A percentile compares a stretch with the other conserved stretches of the same genome.
These are phyloP conservation scores for Harpagifer antarcticus DNA, from an alignment of 2,797 vertebrate genomes.

Conservation along the genomic window DNA sequence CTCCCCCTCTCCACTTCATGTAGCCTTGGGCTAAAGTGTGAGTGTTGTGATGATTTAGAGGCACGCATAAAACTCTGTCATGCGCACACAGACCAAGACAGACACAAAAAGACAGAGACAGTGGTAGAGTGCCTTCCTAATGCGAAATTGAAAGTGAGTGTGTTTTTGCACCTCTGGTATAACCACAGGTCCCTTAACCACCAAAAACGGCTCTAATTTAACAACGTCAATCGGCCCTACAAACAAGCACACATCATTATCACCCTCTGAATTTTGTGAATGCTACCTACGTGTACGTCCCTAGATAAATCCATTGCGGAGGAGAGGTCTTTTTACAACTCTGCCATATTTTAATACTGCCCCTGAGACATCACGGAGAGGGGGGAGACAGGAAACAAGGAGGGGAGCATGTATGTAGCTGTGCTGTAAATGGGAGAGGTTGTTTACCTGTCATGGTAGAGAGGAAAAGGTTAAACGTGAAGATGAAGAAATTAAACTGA, in stretches of 20 bases:
- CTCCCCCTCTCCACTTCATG: slow-evolving; percentile 22
- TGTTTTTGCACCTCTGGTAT: slow-evolving; percentile 22
- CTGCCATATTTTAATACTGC: slow-evolving; percentile 37
- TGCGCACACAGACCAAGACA: slow-evolving; percentile 43
- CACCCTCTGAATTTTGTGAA: slow-evolving; percentile 45
- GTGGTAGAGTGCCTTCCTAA: slow-evolving; percentile 27
- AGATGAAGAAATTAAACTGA: not conserved
- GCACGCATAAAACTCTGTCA: slow-evolving; percentile 61
- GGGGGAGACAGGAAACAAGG: slow-evolving; percentile 10
- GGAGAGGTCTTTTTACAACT: slow-evolving; percentile 31
- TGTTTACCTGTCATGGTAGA: slow-evolving; percentile 47
- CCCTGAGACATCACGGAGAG: slow-evolving; percentile 28
- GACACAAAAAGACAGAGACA: slow-evolving; percentile 37
- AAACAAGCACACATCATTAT: slow-evolving; percentile 35
- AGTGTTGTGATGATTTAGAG: slow-evolving; percentile 68
- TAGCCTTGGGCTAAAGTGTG: slow-evolving; percentile 67
- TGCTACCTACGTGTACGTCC: slow-evolving; percentile 11
- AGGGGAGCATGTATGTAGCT: slow-evolving; percentile 19
- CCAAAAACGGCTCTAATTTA: slow-evolving; percentile 42
- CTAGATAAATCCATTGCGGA: slow-evolving; percentile 45
- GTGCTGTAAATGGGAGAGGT: slow-evolving; percentile 42
- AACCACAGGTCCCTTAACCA: slow-evolving; percentile 36
- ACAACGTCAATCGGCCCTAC: slow-evolving; percentile 44
- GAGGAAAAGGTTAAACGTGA: slow-evolving; percentile 35
- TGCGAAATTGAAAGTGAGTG: slow-evolving; percentile 27